These are phyloP conservation scores for Ammospiza caudacuta DNA, from an alignment of 2,113 vertebrate genomes.

Conservation along the genomic window DNA sequence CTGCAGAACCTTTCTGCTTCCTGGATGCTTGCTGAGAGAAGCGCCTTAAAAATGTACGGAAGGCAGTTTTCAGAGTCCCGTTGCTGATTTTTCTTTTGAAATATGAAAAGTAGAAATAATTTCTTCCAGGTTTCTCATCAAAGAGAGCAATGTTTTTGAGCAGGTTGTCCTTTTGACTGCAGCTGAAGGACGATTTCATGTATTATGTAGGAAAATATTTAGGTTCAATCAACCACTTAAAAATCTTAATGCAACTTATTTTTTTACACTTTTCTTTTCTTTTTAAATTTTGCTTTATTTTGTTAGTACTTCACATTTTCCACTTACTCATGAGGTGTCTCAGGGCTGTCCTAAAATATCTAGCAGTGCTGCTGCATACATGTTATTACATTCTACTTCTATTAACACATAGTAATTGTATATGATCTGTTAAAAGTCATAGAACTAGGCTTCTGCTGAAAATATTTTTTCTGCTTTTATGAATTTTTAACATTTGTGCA, in stretches of 20 bases:
- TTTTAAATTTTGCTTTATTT: neutral
- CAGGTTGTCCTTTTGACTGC: neutral
- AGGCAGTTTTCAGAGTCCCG: neutral
- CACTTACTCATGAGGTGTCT: neutral
- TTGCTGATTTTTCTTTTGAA: neutral
- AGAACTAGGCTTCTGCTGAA: neutral
- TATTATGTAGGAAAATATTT: neutral
- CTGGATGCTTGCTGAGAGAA: neutral
- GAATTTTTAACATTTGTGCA: neutral
- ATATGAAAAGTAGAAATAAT: neutral
- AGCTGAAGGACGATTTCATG: neutral
- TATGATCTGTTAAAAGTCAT: neutral
- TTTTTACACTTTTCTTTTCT: neutral
- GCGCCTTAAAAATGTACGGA: neutral
- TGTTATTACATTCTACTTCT: neutral
- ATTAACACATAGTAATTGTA: neutral
- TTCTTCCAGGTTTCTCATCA: neutral
- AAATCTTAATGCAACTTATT: neutral
- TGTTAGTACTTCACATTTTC: neutral
- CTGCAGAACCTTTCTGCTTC: neutral
- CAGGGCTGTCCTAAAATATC: neutral
- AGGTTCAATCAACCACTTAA: neutral
- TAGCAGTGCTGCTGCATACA: neutral
- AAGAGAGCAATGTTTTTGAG: neutral
- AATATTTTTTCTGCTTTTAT: neutral